These are phyloP conservation scores for Napeogenes sylphis DNA, from an alignment of 2,888 invertebrate genomes.

Conservation along the genomic window DNA sequence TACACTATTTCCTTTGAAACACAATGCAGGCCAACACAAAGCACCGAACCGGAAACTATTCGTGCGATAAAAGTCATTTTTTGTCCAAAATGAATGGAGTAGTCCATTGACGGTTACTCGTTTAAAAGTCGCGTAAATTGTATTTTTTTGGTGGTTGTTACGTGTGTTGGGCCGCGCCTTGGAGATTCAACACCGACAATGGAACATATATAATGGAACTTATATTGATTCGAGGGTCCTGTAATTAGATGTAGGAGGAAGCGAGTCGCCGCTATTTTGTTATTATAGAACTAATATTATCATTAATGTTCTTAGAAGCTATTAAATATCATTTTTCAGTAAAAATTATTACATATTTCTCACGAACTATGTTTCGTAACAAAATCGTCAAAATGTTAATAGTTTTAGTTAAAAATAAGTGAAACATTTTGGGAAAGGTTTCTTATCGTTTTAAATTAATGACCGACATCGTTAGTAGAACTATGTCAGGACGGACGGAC, in stretches of 20 bases:
- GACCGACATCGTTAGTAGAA: slow-evolving; percentile 14
- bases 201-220: background rate
- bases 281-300: too few species aligned
- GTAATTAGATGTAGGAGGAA: too few species aligned
- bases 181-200: slow-evolving; percentile 20
- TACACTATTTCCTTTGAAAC: slow-evolving; percentile 38
- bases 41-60: slow-evolving; percentile 48
- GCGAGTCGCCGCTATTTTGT: too few species aligned
- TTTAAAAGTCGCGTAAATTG: slow-evolving; percentile 45
- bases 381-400: too few species aligned
- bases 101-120: slow-evolving; percentile 42
- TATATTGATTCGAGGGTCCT: too few species aligned
- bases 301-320: too few species aligned
- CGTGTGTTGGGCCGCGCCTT: slow-evolving; percentile 23
- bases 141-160: slow-evolving; percentile 24
- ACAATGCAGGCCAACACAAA: slow-evolving; percentile 38
- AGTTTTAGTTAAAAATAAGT: background rate
- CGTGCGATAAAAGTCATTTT: slow-evolving; percentile 42
- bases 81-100: slow-evolving; percentile 35
- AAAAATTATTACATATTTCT: background rate
- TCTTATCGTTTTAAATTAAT: slow-evolving; percentile 4
- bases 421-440: background rate
- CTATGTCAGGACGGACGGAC: background rate
- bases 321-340: too few species aligned
- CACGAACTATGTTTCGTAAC: background rate